Base-by-base conservation (phyloP, 2,797 vertebrate species). In the Acestrorhynchus altus region DNA sequence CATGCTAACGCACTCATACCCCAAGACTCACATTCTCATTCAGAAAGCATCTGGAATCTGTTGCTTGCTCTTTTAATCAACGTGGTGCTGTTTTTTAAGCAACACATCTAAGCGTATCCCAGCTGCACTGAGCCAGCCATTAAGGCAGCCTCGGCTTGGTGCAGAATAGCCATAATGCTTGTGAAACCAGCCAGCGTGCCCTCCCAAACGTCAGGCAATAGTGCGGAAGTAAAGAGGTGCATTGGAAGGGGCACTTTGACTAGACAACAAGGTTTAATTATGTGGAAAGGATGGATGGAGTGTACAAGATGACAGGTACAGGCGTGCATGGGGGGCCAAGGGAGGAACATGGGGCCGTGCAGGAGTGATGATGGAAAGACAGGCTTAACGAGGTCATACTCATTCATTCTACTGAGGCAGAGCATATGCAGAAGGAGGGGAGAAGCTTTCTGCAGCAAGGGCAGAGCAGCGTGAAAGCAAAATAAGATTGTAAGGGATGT, bases 231-330 rank as follows among this genome's bases (percentile, higher is more conserved):
- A 69, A 80, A 80, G 77, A 74, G 74, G 40, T 69, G 51, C 49
- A 61, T 52, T 49, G 40, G 67, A 64, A 57, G 68, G 80, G 71
- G 74, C 71, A 77, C 77, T 82, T 80, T 77, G 74, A 82, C 80
- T 74, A 56, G 80, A 77, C 78, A 77, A 77, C 77, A 61, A n/a
- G 46, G 67, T 82, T 80, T 84, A 84, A 84, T 80, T 82, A 80
- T 74, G 80, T 77, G 83, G 80, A 84, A 82, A 80, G 71, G 74
- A 80, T 74, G 52, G 77, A 84, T 77, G 63, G 77, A 77, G 69
- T 20, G n/a, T n/a, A 40, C 24, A 40, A 63, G 70, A 67, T 72
- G 74, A 75, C 73, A 78, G 80, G 74, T 82, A 74, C 74, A 54
- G 60, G 57, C 42, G 1, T 61, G 46, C 28, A 57, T 28, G 35